These are phyloP conservation scores for Dolichomitus sp. DNA, from an alignment of 2,888 invertebrate genomes.

Conservation along the genomic window DNA sequence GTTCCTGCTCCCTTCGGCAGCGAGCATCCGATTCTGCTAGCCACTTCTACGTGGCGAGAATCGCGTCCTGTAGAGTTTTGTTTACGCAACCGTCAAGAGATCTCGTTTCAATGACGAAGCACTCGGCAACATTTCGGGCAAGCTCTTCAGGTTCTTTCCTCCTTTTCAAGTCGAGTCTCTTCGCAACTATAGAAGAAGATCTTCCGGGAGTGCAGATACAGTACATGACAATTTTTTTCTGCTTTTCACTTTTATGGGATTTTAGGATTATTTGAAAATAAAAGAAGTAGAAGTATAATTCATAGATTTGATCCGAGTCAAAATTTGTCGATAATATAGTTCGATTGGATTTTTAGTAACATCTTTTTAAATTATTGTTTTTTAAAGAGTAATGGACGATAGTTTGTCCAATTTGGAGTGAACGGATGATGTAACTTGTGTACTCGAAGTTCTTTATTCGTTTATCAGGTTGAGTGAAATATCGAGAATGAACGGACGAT, in stretches of 20 bases:
- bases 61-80: slow-evolving; percentile 46
- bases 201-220: neutral
- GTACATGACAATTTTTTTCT: neutral
- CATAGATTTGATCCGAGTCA: too few relatives aligned
- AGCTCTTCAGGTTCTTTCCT: slow-evolving; percentile 26
- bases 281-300: too few relatives aligned
- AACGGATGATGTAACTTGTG: neutral
- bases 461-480: neutral
- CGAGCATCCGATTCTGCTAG: slow-evolving; percentile 5
- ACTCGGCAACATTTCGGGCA: slow-evolving; percentile 48
- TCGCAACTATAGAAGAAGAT: neutral
- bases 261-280: neutral
- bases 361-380: neutral
- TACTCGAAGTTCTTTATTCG: neutral
- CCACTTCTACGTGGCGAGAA: slow-evolving; percentile 16
- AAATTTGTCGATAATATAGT: too few relatives aligned
- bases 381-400: neutral
- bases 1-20: neutral
- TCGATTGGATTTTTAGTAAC: too few relatives aligned
- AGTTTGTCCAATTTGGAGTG: neutral
- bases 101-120: slow-evolving; percentile 59
- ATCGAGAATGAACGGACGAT: neutral
- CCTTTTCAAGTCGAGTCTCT: slow-evolving; percentile 19
- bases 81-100: slow-evolving; percentile 61
- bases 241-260: neutral